Evolutionary conservation across 2,113 vertebrate species (phyloP), one percentile per base, ranked within the genome.

Genomic region (Terrapene triunguis): DNA sequence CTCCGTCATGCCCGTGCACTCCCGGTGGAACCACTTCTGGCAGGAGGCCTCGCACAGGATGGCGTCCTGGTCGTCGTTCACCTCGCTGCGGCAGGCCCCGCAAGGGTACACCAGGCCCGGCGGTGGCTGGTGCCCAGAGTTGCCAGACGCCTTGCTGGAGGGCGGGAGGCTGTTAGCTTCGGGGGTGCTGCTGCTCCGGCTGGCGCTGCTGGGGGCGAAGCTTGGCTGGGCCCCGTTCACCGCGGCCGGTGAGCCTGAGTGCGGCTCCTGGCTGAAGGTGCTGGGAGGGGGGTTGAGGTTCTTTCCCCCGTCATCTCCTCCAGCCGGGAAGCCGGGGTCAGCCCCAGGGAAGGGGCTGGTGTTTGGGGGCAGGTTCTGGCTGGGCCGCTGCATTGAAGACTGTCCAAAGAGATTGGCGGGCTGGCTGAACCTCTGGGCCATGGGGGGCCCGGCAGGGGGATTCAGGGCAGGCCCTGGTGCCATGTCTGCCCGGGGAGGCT

Each of bases 11-110:
- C 99, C 99, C 0, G 99, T 99, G 98, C 99, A 99, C 93, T 99
- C 99, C 1, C 99, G 99, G 97, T 99, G 99, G 97, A 99, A 99
- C 99, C 99, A 99, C 94, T 99, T 99, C 92, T 99, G 99, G 97
- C 99, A 99, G 0, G 99, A 99, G 0, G 99, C 99, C 97, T 99
- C 99, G 0, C 99, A 99, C 88, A 99, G 95, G 85, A 99, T 99
- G 97, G 99, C 99, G 0, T 99, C 99, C 96, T 99, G 99, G 98
- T 99, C 99, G 1, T 99, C 99, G 1, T 99, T 99, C 24, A 99
- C 99, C 95, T 99, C 99, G 1, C 98, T 99, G 93, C 99, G 97
- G 82, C 99, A 99, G 32, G 99, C 99, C 27, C 99, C 99, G 0
- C 99, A 99, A 0, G 99, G 99, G 80, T 99, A 99, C 35, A 99